Evolutionary conservation across 2,797 vertebrate genomes (phyloP), one percentile per base, ranked within the genome.

Genomic region (Centropyge bicolor): DNA sequence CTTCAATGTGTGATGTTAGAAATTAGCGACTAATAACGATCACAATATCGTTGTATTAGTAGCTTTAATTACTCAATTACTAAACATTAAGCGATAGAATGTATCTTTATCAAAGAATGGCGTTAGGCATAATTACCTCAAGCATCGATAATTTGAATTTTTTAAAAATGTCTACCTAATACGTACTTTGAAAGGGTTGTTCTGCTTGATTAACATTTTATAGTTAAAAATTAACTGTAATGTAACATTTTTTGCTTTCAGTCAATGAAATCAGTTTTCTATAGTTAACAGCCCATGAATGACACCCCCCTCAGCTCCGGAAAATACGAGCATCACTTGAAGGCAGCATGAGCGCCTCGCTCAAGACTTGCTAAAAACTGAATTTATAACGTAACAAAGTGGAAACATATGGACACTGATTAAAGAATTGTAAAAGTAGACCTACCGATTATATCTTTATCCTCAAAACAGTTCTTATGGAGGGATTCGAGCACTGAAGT

Each of bases 281-380:
- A 11, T 22, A 31, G 22, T 19, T 41, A 4, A 9, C 5, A 38
- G 16, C 24, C 2, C 3, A 2, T 8, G 6, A 45, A 49, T 22
- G 13, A 19, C 27, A 46, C 22, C 1, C 1, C 27, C 1, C 1
- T 2, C 0, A 0, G 1, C 0, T 20, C 0, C 20, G 1, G 8
- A 1, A 79, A 57, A 10, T 64, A 57, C 48, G 27, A 76, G 16
- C 48, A 57, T 55, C 31, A 60, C 68, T 0, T 0, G 9, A 80
- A 76, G 14, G 65, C 48, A 76, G 11, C 79, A 80, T 9, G 7
- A 0, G 5, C 46, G 17, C 14, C 1, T 57, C 27, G 27, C 27
- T 31, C 27, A 31, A 31, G 27, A 31, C 27, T 31, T 31, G 27
- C 27, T 31, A 31, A 2, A 31, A 31, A 31, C 4, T 31, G 27